Percentiles rank a stretch among this genome's conserved stretches.
Conservation (phyloP, 1,140 invertebrate genomes). For the Tenebrio molitor region DNA sequence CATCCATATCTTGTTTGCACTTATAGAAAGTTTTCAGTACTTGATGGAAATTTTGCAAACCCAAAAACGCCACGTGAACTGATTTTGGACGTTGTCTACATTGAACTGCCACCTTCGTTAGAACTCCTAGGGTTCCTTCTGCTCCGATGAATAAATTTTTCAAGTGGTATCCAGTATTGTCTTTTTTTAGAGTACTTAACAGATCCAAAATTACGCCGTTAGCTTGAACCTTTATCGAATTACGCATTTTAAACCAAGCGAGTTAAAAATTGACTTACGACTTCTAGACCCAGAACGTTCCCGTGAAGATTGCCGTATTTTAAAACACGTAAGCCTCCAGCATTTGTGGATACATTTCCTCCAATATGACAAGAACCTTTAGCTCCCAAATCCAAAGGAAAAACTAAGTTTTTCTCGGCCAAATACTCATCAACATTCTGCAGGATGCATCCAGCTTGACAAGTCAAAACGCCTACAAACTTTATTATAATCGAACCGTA, state of each 20-base stretch:
- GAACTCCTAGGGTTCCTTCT: slow-evolving; percentile 95
- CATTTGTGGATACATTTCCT: slow-evolving; percentile 97
- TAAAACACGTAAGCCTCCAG: slow-evolving; percentile 91
- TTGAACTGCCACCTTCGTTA: slow-evolving; percentile 93
- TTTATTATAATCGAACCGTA: neutral
- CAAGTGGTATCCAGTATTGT: slow-evolving; percentile 97
- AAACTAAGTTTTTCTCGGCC: slow-evolving; percentile 81
- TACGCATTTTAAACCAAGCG: neutral
- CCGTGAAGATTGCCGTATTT: slow-evolving; percentile 97
- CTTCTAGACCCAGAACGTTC: slow-evolving; percentile 91
- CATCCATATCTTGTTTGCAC: slow-evolving; percentile 82
- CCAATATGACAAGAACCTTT: slow-evolving; percentile 99
- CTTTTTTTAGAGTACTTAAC: slow-evolving; percentile 90
- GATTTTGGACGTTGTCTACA: slow-evolving; percentile 86
- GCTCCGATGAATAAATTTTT: slow-evolving; percentile 98
- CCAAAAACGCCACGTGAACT: slow-evolving; percentile 88
- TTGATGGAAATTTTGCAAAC: slow-evolving; percentile 80
- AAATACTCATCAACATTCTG: slow-evolving; percentile 87
- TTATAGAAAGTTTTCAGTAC: slow-evolving; percentile 82
- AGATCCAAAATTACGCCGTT: slow-evolving; percentile 90
- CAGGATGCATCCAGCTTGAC: slow-evolving; percentile 93
- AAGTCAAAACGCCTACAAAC: slow-evolving; percentile 81
- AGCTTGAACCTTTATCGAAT: slow-evolving; percentile 80
- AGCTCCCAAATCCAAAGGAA: slow-evolving; percentile 96
- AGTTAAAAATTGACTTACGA: slow-evolving; percentile 73